Evolutionary conservation across 64 coral and sea anemone species (phyloP).

Genomic region (Stichodactyla helianthus): DNA sequence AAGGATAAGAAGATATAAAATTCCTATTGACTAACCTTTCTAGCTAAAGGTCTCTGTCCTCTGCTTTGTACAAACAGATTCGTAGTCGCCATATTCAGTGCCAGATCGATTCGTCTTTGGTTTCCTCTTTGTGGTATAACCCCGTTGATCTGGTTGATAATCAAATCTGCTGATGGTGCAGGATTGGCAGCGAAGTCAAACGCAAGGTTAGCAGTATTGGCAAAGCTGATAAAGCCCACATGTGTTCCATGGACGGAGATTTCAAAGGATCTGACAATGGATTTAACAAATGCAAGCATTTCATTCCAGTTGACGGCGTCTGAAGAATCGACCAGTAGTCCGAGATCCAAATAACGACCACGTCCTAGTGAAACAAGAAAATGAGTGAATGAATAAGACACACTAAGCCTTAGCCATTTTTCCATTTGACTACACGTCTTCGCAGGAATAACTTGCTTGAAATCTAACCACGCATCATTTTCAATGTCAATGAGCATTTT

Average conservation of each 20-base stretch:
- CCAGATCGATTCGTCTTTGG: conserved; percentile 46
- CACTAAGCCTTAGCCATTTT: too few species aligned
- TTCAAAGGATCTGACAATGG: conserved; percentile 28
- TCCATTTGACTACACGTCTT: too few species aligned
- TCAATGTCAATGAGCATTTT: too few species aligned
- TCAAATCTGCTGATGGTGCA: neutral
- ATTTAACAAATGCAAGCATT: conserved; percentile 15
- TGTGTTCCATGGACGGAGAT: conserved; percentile 50
- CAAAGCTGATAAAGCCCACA: conserved; percentile 65
- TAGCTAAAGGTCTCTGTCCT: conserved; percentile 40
- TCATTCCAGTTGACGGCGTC: conserved; percentile 24
- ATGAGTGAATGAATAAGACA: too few species aligned
- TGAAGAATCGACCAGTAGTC: conserved; percentile 42
- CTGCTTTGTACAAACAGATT: conserved; percentile 39
- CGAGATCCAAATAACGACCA: conserved; percentile 35
- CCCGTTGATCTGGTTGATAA: conserved; percentile 33
- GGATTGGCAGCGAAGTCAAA: conserved; percentile 49
- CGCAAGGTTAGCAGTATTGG: conserved; percentile 37
- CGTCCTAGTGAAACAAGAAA: neutral
- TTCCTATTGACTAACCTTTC: conserved; percentile 45
- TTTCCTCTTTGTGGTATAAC: conserved; percentile 33
- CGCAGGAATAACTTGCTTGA: too few species aligned
- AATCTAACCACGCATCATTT: too few species aligned
- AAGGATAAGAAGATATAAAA: neutral
- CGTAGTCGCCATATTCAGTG: conserved; percentile 34